Evolutionary conservation across 2,113 vertebrate species (phyloP).

Genomic region (Tychaedon coryphoeus): DNA sequence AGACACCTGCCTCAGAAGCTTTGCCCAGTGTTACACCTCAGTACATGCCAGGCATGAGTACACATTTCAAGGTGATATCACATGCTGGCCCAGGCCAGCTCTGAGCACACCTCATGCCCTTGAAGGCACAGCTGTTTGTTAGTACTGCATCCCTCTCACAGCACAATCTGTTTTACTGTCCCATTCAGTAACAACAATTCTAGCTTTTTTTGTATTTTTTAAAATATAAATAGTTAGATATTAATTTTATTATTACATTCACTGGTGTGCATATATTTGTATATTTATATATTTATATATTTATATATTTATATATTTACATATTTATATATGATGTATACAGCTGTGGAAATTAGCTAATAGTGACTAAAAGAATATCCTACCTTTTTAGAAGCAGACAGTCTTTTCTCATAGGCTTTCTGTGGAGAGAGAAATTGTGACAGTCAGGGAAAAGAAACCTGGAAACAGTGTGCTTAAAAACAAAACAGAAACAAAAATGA

Average conservation of each 20-base stretch:
- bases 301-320: too few species aligned
- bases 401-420: slow-evolving; percentile 61
- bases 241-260: neutral
- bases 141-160: neutral
- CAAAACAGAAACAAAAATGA: neutral
- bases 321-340: neutral
- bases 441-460: slow-evolving; percentile 18
- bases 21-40: neutral
- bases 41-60: neutral
- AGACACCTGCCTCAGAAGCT: neutral
- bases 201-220: neutral
- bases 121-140: neutral
- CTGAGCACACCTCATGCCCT: neutral
- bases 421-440: slow-evolving; percentile 52
- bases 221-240: neutral
- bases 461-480: neutral
- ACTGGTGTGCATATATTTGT: neutral
- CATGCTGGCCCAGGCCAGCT: neutral
- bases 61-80: neutral
- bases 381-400: slow-evolving; percentile 62
- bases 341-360: neutral
- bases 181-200: neutral
- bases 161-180: neutral
- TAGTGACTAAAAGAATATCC: slow-evolving; percentile 31
- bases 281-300: too few species aligned